Evolutionary conservation across 2,797 vertebrate species (phyloP).

Genomic region (Muscicapa comitata): DNA sequence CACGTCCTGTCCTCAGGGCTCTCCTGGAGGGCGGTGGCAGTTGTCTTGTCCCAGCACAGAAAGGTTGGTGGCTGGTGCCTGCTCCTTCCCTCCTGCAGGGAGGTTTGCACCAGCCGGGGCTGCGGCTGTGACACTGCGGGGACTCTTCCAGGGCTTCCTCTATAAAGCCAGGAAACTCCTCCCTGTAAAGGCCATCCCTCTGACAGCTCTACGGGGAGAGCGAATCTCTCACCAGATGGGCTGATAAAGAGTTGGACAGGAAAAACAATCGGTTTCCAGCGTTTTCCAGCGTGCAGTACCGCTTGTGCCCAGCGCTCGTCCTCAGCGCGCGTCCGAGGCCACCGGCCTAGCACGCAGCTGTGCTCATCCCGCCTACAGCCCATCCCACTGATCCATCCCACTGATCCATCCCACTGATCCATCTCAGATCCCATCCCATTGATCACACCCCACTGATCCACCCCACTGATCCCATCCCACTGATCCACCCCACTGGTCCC

Average conservation of each 20-base stretch:
- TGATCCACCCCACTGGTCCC: neutral
- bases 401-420: no score
- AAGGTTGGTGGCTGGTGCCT: neutral
- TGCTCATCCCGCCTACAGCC: no score
- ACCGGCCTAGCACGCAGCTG: rapidly evolving
- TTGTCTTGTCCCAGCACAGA: neutral
- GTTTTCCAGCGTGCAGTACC: neutral
- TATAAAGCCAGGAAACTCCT: rapidly evolving
- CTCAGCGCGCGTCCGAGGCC: neutral
- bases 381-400: no score
- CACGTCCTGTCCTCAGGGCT: neutral
- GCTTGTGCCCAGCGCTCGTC: neutral
- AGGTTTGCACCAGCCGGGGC: neutral
- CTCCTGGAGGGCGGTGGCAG: neutral
- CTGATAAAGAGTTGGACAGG: neutral
- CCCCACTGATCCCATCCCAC: neutral
- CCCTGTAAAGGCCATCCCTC: neutral
- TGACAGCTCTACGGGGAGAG: neutral
- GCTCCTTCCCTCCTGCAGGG: neutral
- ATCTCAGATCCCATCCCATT: no score
- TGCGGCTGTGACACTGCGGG: rapidly evolving
- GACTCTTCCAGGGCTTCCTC: neutral
- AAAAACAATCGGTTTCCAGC: neutral
- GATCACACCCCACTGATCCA: no score
- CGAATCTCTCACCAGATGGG: neutral